Evolutionary conservation across 2,113 vertebrate genomes (phyloP).

Genomic region (Sporophila hypoxantha): DNA sequence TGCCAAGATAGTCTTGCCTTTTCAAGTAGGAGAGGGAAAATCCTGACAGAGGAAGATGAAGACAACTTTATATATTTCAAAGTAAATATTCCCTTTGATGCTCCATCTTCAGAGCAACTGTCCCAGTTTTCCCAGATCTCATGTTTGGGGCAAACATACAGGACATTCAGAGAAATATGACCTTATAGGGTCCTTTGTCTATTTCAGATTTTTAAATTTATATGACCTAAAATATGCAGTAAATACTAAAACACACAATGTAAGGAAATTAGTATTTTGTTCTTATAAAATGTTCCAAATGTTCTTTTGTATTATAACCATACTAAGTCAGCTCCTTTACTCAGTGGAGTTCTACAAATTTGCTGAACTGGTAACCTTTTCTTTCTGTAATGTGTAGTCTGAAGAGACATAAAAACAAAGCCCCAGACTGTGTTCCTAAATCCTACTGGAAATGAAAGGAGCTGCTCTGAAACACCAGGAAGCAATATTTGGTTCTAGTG

Average conservation of each 20-base stretch:
- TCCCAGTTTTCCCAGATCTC: not conserved
- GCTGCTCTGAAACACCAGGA: not conserved
- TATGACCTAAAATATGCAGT: not conserved
- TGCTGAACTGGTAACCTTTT: not conserved
- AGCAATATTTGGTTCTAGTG: not conserved
- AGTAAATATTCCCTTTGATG: not conserved
- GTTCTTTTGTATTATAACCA: not conserved
- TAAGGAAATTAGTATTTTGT: not conserved
- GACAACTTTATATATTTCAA: not conserved
- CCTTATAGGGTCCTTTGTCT: not conserved
- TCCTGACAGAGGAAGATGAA: not conserved
- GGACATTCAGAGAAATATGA: not conserved
- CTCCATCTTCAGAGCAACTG: not conserved
- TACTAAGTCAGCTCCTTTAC: not conserved
- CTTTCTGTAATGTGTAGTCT: not conserved
- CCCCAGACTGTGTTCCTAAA: not conserved
- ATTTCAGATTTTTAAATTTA: not conserved
- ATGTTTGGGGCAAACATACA: not conserved
- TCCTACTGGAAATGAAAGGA: not conserved
- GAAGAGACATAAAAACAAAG: not conserved
- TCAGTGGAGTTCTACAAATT: not conserved
- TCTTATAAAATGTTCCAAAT: not conserved
- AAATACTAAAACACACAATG: not conserved
- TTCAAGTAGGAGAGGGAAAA: not conserved
- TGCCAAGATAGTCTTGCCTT: not conserved